Percentiles rank a stretch among this genome's conserved stretches.
These are phyloP conservation scores for Mormoops blainvillei DNA, from an alignment of 2,113 vertebrate genomes.

Conservation along the genomic window DNA sequence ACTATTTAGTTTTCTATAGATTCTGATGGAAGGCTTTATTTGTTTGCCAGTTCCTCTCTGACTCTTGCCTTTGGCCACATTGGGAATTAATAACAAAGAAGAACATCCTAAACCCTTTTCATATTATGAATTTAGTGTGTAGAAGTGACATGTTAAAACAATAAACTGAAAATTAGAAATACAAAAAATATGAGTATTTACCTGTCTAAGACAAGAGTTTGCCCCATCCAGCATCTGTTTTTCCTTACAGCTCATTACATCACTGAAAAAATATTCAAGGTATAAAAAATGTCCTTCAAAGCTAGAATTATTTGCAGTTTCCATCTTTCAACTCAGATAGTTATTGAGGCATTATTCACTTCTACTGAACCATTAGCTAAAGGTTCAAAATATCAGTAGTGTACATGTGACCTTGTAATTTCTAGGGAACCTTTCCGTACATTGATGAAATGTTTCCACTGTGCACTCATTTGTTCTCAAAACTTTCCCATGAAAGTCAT, in stretches of 20 bases:
- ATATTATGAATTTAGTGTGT: background rate
- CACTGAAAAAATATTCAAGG: background rate
- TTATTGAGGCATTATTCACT: background rate
- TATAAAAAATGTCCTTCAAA: background rate
- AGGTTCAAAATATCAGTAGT: background rate
- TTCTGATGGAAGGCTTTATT: background rate
- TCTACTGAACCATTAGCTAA: background rate
- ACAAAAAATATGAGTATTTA: background rate
- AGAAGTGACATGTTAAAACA: background rate
- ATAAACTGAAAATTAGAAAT: conserved; percentile 7
- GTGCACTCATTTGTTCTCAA: background rate
- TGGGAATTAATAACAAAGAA: background rate
- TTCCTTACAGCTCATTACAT: background rate
- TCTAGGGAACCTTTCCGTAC: background rate
- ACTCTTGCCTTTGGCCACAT: background rate
- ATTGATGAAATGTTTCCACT: background rate
- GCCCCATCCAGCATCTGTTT: background rate
- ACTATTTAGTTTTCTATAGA: background rate
- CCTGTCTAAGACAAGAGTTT: background rate
- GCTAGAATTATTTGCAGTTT: background rate
- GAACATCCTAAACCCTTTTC: background rate
- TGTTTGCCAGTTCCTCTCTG: background rate
- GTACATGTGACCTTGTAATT: background rate
- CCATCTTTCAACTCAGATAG: background rate
- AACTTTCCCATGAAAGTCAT: background rate